These are phyloP conservation scores for Lepidostoma basale DNA, from an alignment of 1,140 invertebrate species.

Conservation along the genomic window DNA sequence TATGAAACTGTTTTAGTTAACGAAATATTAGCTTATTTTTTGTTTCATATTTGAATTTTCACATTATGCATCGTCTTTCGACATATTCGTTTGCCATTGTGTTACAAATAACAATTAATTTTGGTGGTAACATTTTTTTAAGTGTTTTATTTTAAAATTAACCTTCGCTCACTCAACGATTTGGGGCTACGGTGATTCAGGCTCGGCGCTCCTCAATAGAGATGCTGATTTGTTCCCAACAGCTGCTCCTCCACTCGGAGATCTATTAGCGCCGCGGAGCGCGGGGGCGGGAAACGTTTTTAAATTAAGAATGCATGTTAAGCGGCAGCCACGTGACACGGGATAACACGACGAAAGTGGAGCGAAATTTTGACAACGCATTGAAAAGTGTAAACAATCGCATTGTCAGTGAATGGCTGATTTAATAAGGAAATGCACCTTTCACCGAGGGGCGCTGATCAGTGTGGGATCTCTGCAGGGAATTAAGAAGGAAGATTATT, in stretches of 20 bases:
- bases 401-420: not conserved
- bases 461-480: not conserved
- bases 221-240: conserved; percentile 19
- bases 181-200: not conserved
- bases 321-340: conserved; percentile 6
- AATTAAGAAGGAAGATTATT: not conserved
- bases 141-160: conserved; percentile 7
- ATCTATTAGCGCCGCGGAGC: conserved; percentile 6
- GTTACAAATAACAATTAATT: too few species aligned
- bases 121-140: too few species aligned
- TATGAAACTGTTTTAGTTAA: too few species aligned
- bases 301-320: conserved; percentile 18
- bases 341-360: too few species aligned
- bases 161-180: conserved; percentile 5
- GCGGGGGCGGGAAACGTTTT: not conserved
- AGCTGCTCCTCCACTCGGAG: not conserved
- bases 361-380: not conserved
- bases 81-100: too few species aligned
- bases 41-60: too few species aligned
- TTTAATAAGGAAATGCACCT: too few species aligned
- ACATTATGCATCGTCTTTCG: too few species aligned
- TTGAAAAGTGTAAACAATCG: not conserved
- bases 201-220: not conserved
- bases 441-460: not conserved
- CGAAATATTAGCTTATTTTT: too few species aligned